Base-by-base conservation (phyloP, 2,113 vertebrate species). In the Neolamprologus cancellatus region DNA sequence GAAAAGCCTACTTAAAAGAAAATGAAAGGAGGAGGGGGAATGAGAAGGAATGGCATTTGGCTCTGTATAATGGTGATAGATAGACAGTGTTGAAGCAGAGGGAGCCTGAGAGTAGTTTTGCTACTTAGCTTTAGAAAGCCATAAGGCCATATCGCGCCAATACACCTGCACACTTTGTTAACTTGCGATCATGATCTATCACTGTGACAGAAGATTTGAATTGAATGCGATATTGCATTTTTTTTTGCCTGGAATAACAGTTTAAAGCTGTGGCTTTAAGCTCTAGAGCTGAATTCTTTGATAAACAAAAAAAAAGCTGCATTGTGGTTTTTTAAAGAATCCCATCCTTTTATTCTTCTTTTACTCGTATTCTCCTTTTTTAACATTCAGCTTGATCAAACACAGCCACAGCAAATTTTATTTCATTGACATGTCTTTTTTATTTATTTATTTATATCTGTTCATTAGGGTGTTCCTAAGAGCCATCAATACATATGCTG, bases 401-500 rank as follows among this genome's bases (percentile, higher is more conserved):
- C 44, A 32, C 25, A 30, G 10, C 25, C 69, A 76, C 44, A 48
- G 41, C 25, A 50, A 76, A 71, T 0, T 0, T 71, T 46, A 71
- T 4, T 71, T 71, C 17, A 28, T 50, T 30, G 17, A 12, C 71
- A 50, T 50, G 17, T 76, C 28, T 12, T 18, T 76, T 61, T 61
- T 18, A 61, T 59, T 32, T 25, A 3, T 90, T n/a, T 1, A 9
- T 39, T 5, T 87, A 3, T 61, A 4, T 90, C 44, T 53, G 25
- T 83, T 81, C 46, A 41, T 79, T 53, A 96, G 99, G 88, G 98
- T 99, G 18, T 99, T 99, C 93, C 95, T 99, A 91, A 96, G 97
- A 95, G 99, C 98, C 53, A 99, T 99, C 95, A 99, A 99, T 88
- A 99, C 97, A 83, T 99, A 98, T 41, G 98, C 99, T 8, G 97